Base-by-base conservation (phyloP, 2,797 vertebrate genomes). In the Acipenser ruthenus region DNA sequence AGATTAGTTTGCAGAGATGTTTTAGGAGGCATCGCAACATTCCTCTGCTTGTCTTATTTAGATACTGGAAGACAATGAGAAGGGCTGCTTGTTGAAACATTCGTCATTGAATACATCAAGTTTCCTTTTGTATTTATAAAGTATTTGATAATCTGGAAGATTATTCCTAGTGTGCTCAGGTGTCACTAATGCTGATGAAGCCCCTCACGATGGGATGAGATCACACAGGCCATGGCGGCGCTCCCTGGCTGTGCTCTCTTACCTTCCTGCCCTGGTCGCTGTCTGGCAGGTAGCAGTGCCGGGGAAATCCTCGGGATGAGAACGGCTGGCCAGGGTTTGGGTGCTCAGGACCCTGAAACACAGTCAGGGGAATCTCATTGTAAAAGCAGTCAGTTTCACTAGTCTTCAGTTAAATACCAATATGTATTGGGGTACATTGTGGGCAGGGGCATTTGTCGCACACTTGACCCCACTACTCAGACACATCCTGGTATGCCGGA, bases 251-350 rank as follows among this genome's bases (percentile, higher is more conserved):
- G 62, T 7, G 6, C 48, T 68, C 5, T n/a, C 0, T 66, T 84
- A 99, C 96, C 95, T 98, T 95, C 72, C 91, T 87, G 75, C 96
- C 96, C 74, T 95, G 95, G 72, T 90, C 85, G 0, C 88, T 97
- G 81, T 98, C 93, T 0, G 96, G 97, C 0, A 99, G 89, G 63
- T 97, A 99, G 71, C 97, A 98, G 74, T 94, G 94, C n/a, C 97
- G 92, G 56, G 97, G 97, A 77, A 99, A 99, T 48, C 96, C 97
- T 78, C 97, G 84, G 50, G 95, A 96, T 0, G 91, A 92, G 83
- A 89, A 98, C 0, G 92, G 93, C 80, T 94, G 92, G 11, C 97
- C 97, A 0, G 96, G 95, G 76, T 92, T 99, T 23, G 97, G 97
- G 79, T 99, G 97, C 75, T 96, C 95, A 0, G 92, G 89, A 2